Evolutionary conservation across 2,797 vertebrate genomes (phyloP), one percentile per base, ranked within the genome.

Genomic region (Oreonectes daqikongensis): DNA sequence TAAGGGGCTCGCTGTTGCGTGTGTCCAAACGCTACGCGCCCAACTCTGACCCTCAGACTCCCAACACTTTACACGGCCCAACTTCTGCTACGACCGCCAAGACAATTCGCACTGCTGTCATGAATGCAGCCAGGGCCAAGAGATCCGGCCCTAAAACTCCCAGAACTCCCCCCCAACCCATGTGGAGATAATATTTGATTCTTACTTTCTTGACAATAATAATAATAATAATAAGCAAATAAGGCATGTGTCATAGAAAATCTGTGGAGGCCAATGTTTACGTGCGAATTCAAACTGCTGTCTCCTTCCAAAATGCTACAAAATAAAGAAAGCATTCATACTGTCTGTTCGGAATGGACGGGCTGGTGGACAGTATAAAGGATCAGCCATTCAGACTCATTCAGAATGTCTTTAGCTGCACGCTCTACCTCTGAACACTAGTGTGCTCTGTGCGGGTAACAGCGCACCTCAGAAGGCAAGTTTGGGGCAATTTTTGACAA

Each of bases 21-120:
- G 90, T 94, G 65, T 88, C 93, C 3, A 94, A 93, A 77, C 87
- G 93, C 12, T 68, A 93, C 0, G 90, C 93, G 11, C 89, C 92
- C 0, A 90, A 90, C 79, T 83, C 89, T 0, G 92, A 93, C 73
- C 84, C 84, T 67, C 86, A 84, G 68, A 80, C 72, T 9, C 40
- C 83, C 61, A 84, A 70, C 18, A 74, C 86, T 0, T 59, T 85
- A 46, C 87, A 88, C 78, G 90, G 87, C 77, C 89, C 91, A 0
- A 77, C 75, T 18, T 86, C 90, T 20, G 90, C 92, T 0, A 79
- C 87, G 40, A 91, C 88, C 0, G 89, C 92, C 15, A 94, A 93
- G 87, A 93, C 89, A 8, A 89, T 94, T 81, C 91, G 93, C 77
- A 93, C 92, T 0, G 82, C 93, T 14, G 91, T 92, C 61, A 90